Conservation (phyloP, 2,797 vertebrate species). For the Myoxocephalus aenaeus region DNA sequence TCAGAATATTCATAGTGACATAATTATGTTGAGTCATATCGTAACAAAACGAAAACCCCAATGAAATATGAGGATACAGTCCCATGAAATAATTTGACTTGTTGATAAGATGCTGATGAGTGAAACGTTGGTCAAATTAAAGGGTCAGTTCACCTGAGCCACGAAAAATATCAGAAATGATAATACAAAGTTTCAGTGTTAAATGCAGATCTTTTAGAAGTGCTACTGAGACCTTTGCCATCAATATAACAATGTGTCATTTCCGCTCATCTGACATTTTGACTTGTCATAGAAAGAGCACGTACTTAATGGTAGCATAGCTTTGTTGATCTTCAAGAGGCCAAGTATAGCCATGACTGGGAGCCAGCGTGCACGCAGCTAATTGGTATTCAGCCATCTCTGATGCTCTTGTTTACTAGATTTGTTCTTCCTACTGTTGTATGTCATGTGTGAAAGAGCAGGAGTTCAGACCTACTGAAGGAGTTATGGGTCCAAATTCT, state of each 20-base stretch:
- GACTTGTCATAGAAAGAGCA: too few relatives aligned
- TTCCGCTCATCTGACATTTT: background rate
- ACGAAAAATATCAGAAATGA: background rate
- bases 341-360: conserved; percentile 3
- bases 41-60: too few relatives aligned
- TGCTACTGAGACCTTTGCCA: background rate
- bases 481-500: conserved; percentile 6
- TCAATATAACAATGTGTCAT: background rate
- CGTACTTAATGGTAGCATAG: background rate
- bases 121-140: background rate
- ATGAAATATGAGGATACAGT: background rate
- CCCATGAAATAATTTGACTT: background rate
- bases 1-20: background rate
- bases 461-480: background rate
- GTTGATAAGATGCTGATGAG: background rate
- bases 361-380: background rate
- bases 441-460: conserved; percentile 10
- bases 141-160: background rate
- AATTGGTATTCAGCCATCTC: conserved; percentile 10
- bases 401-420: background rate
- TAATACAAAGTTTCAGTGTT: background rate
- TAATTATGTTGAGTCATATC: background rate
- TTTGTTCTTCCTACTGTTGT: background rate
- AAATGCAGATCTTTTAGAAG: background rate
- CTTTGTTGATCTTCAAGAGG: background rate